Conservation (phyloP, 2,888 invertebrate genomes). For the Dasypogon diadema region DNA sequence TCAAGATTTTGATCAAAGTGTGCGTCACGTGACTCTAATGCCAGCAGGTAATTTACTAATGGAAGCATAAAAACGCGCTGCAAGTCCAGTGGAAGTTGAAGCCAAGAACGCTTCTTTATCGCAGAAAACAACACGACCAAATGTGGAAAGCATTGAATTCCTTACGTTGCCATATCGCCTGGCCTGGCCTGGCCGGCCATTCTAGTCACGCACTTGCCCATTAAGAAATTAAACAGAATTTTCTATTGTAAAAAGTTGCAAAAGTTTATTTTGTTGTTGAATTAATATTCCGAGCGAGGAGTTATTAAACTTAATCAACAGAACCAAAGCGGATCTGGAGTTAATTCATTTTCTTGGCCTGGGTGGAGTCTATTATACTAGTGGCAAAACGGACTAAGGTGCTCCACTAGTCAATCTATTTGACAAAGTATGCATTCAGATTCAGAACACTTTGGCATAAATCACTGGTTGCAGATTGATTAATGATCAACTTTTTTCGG, state of each 20-base stretch:
- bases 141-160: too few relatives aligned
- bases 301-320: conserved; percentile 12
- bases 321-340: background rate
- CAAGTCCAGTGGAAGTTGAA: too few relatives aligned
- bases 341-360: conserved; percentile 8
- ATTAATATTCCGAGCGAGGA: conserved; percentile 19
- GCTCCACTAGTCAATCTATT: conserved; percentile 4
- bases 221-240: conserved; percentile 6
- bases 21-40: too few relatives aligned
- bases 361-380: too few relatives aligned
- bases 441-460: conserved; percentile 13
- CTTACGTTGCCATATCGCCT: too few relatives aligned
- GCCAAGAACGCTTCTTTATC: too few relatives aligned
- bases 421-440: conserved; percentile 11
- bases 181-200: too few relatives aligned
- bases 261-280: background rate
- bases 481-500: conserved; percentile 21
- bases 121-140: too few relatives aligned
- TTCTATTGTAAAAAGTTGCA: background rate
- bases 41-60: too few relatives aligned
- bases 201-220: conserved; percentile 4
- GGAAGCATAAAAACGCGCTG: too few relatives aligned
- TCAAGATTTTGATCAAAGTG: too few relatives aligned
- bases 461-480: conserved; percentile 32
- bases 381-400: too few relatives aligned